Conservation (phyloP, 1,140 invertebrate species). For the Eriocheir sinensis region DNA sequence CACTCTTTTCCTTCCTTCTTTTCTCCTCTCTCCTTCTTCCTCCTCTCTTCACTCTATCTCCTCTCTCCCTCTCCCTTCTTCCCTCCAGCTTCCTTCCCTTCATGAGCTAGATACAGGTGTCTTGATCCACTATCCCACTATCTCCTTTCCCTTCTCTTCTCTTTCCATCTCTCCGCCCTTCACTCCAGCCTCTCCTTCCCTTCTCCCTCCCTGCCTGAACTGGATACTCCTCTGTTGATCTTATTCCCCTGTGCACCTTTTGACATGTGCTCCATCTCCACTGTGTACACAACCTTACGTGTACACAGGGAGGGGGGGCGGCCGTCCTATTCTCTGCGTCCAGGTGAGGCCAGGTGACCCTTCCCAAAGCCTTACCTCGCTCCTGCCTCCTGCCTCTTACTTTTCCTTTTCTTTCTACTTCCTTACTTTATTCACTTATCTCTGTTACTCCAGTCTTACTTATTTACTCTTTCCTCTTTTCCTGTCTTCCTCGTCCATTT, state of each 20-base stretch:
- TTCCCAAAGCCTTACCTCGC: background rate
- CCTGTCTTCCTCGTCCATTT: background rate
- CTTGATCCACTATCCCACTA: no score
- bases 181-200: background rate
- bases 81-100: no score
- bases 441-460: no score
- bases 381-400: background rate
- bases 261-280: conserved; percentile 26
- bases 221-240: conserved; percentile 41
- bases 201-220: background rate
- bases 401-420: no score
- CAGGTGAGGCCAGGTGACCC: conserved; percentile 27
- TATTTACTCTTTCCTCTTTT: background rate
- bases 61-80: no score
- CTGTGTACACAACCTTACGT: conserved; percentile 29
- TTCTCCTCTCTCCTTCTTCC: no score
- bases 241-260: conserved; percentile 43
- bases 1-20: no score
- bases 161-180: background rate
- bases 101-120: no score
- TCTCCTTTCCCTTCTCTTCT: background rate
- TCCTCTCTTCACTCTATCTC: no score
- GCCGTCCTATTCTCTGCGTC: background rate
- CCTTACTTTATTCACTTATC: no score
- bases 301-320: background rate